Base-by-base conservation (phyloP, 2,888 invertebrate genomes). In the Nematopogon swammerdamellus region DNA sequence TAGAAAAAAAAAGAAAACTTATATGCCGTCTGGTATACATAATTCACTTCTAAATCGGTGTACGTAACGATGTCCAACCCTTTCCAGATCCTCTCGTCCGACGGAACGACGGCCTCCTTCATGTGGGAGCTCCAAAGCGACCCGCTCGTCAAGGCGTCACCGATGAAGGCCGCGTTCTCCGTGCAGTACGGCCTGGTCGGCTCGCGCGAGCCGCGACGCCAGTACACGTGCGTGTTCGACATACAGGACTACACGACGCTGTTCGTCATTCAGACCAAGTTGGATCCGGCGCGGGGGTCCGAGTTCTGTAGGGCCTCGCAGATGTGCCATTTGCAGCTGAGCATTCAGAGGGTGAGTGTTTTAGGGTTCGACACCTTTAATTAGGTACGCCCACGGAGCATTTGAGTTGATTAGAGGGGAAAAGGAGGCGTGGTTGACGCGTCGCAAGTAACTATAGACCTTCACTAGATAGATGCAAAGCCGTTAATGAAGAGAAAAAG, bases 291-390 rank as follows among this genome's bases (percentile, higher is more conserved):
- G 19, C 88, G 88, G 63, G 88, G 90, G 1, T 84, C 82, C 19
- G 95, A 96, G 63, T 88, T 94, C 62, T 95, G 95, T 64, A 86
- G 95, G 49, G 90, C 93, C 44, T 93, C 94, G 53, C 89, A 90
- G 54, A 89, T 95, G 64, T 95, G 95, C 69, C 90, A 89, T 69
- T 76, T 92, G 60, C 87, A 88, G 64, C 72, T 92, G 51, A 86
- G 83, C 55, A 87, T 93, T 45, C 86, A 85, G 55, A 83, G 85
- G 66, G 80, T 85, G 49, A 61, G 67, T 36, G 25, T 25, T n/a
- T n/a, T n/a, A n/a, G n/a, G n/a, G n/a, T n/a, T n/a, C n/a, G n/a
- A n/a, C n/a, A n/a, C n/a, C n/a, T n/a, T n/a, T n/a, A n/a, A n/a
- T n/a, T n/a, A n/a, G n/a, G n/a, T n/a, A n/a, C n/a, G n/a, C n/a